Base-by-base conservation (phyloP, 2,888 invertebrate genomes). In the Cataglyphis albicans region DNA sequence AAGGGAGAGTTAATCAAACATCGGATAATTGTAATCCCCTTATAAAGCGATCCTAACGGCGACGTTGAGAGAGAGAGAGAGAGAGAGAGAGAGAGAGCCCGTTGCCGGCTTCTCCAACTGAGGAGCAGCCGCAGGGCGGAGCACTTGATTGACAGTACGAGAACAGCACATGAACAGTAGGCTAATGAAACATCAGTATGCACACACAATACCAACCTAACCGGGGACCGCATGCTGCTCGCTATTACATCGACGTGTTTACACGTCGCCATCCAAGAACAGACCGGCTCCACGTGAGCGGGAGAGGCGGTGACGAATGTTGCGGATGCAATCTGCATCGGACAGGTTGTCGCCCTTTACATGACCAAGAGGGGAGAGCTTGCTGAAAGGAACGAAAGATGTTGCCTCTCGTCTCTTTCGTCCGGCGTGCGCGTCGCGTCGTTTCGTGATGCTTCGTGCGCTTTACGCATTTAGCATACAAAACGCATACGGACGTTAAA, bases 101-200 rank as follows among this genome's bases (percentile, higher is more conserved):
- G 82, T 82, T 64, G 72, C 80, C 61, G 82, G 76, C 85, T 87
- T 75, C 85, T 82, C 85, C 81, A 87, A 88, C 88, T 89, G 89
- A 89, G 89, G 87, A 90, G 88, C 83, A 86, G 91, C 91, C 91
- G 88, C 89, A 90, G 91, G 92, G 89, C 81, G 84, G 90, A 91
- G 89, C 89, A 92, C 90, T 93, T 93, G 93, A 94, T 93, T 93
- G 94, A 93, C 93, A 93, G 93, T 89, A 88, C 88, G 90, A 86
- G 87, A 91, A 90, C 88, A 87, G 90, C 89, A 52, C 52, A 93
- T 90, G 92, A 93, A 92, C 93, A 92, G 92, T 93, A 90, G 91
- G 91, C 93, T 93, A 93, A 94, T 94, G 93, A 94, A 93, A 93
- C 93, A 93, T 93, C 93, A 93, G 93, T 93, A 92, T 93, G 92